Conservation (phyloP, 2,113 vertebrate species). For the Zosterops pallidus region DNA sequence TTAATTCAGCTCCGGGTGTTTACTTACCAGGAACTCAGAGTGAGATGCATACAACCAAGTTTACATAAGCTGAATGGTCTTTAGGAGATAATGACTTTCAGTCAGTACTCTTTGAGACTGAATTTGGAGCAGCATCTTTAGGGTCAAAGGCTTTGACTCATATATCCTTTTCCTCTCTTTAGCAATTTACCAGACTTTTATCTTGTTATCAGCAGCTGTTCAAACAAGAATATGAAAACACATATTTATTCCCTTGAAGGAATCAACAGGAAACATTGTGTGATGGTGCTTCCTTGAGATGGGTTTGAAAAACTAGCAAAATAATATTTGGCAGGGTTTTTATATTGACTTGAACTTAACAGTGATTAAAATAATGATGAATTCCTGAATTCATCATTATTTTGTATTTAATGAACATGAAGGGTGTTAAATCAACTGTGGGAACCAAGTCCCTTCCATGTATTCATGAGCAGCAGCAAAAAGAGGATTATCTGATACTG, state of each 20-base stretch:
- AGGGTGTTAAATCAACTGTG: background rate
- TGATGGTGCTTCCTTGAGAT: background rate
- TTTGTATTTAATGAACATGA: background rate
- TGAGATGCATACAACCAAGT: background rate
- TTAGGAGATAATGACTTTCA: conserved; percentile 50
- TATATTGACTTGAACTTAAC: background rate
- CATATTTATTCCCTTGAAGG: background rate
- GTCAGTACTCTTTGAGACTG: background rate
- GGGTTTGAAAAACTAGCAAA: background rate
- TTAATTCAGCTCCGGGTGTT: conserved; percentile 4
- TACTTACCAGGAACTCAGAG: background rate
- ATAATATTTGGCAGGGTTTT: background rate
- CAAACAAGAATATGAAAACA: conserved; percentile 31
- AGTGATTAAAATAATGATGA: background rate
- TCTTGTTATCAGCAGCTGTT: conserved; percentile 48
- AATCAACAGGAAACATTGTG: background rate
- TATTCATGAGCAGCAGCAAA: background rate
- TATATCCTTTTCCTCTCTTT: conserved; percentile 21
- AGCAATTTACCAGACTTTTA: background rate
- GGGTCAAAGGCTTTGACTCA: conserved; percentile 33
- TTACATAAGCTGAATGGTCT: background rate
- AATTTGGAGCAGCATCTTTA: conserved; percentile 18
- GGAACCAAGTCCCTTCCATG: background rate
- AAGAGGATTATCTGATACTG: background rate
- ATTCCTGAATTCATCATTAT: background rate